phyloP scores from a whole-genome alignment of 2,888 invertebrate genomes.

The Pilophorus perplexus region DNA sequence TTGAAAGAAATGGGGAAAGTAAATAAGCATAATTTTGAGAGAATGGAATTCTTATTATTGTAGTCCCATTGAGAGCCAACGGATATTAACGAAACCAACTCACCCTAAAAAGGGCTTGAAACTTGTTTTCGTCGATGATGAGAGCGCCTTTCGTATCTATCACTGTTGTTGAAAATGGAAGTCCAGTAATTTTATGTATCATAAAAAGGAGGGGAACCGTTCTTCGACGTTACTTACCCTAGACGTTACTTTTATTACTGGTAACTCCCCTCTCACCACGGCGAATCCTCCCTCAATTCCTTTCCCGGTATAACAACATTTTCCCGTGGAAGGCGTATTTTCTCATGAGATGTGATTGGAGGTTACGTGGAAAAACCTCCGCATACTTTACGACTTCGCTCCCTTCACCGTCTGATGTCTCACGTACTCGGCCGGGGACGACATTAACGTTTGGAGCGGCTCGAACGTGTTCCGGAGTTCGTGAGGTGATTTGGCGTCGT shows the following conservation, averaged over 20 bases:
- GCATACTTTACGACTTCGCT: constrained; percentile 7
- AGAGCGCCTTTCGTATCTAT: background rate
- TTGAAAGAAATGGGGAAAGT: too few species aligned
- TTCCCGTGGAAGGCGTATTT: constrained; percentile 2
- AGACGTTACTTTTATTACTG: too few species aligned
- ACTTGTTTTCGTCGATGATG: too few species aligned
- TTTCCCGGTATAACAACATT: background rate
- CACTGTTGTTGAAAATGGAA: background rate
- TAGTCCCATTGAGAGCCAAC: too few species aligned
- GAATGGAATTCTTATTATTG: too few species aligned
- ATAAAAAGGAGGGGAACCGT: background rate
- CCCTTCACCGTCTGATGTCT: background rate
- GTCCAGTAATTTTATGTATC: constrained; percentile 4
- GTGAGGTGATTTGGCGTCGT: constrained; percentile 23
- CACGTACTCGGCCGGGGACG: constrained; percentile 6
- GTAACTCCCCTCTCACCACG: background rate
- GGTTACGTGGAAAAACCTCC: constrained; percentile 6
- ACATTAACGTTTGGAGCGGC: constrained; percentile 21
- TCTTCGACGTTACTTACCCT: constrained; percentile 1
- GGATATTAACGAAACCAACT: too few species aligned
- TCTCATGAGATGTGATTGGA: constrained; percentile 17
- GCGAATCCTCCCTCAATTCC: too few species aligned
- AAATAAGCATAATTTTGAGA: too few species aligned
- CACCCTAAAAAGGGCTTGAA: too few species aligned
- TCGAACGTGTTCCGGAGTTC: constrained; percentile 24